Conservation (phyloP, 2,888 invertebrate species). For the Chloroclysta siterata region DNA sequence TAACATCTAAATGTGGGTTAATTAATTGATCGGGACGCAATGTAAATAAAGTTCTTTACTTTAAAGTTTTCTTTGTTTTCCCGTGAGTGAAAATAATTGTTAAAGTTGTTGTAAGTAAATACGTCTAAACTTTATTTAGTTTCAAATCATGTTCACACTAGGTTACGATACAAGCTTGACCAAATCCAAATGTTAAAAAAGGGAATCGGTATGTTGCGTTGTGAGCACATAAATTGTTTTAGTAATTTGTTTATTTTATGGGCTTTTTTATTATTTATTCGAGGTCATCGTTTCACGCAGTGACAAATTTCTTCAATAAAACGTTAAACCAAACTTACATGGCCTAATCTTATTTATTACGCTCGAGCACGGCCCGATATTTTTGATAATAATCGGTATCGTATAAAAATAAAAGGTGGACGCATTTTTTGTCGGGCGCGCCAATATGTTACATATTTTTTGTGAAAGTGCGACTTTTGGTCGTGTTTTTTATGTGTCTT, state of each 20-base stretch:
- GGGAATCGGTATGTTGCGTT: too few species aligned
- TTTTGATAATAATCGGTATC: constrained; percentile 63
- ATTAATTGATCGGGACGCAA: constrained; percentile 41
- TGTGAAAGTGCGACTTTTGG: constrained; percentile 12
- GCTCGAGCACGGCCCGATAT: constrained; percentile 55
- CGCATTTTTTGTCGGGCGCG: constrained; percentile 15
- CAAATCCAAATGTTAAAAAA: too few species aligned
- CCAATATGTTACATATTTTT: neutral
- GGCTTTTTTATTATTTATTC: constrained; percentile 18
- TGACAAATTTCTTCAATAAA: constrained; percentile 55
- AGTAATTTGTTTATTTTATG: neutral
- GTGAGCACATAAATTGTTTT: too few species aligned
- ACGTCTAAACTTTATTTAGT: neutral
- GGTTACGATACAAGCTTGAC: too few species aligned
- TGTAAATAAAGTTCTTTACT: constrained; percentile 50
- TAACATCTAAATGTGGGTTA: constrained; percentile 48
- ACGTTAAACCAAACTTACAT: constrained; percentile 53
- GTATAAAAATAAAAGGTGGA: constrained; percentile 42
- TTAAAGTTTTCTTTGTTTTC: constrained; percentile 64
- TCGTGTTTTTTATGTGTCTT: neutral
- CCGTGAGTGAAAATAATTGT: constrained; percentile 62
- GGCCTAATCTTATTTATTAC: constrained; percentile 68
- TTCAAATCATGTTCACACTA: neutral
- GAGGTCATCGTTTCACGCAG: constrained; percentile 45
- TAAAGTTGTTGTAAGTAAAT: constrained; percentile 58